Evolutionary conservation across 2,113 vertebrate genomes (phyloP).

Genomic region (Oxyruncus cristatus): DNA sequence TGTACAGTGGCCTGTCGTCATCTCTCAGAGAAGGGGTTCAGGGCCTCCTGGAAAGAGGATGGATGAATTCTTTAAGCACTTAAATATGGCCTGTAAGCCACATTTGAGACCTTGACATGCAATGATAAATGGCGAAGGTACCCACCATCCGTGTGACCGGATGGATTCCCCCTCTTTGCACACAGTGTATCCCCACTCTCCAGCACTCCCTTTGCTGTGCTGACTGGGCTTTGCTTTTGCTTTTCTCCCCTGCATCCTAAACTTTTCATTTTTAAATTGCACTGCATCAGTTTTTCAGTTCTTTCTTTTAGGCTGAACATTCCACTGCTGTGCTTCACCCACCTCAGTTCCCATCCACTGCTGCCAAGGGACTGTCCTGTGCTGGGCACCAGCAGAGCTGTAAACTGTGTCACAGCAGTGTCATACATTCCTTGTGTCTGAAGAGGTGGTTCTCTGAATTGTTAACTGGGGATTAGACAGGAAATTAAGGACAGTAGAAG

Average conservation of each 20-base stretch:
- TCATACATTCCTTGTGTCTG: neutral
- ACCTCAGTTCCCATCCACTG: neutral
- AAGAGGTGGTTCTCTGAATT: neutral
- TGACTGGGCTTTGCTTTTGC: neutral
- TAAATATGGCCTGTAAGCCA: neutral
- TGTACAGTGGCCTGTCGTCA: fast-evolving
- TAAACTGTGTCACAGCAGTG: neutral
- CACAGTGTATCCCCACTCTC: too few relatives aligned
- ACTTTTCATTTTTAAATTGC: neutral
- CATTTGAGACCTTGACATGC: neutral
- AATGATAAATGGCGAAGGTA: neutral
- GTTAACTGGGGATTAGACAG: neutral
- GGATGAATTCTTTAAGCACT: neutral
- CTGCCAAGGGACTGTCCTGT: neutral
- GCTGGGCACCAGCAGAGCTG: neutral
- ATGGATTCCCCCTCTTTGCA: neutral
- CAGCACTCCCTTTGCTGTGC: neutral
- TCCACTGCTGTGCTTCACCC: neutral
- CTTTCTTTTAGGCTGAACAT: neutral
- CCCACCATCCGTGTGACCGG: neutral
- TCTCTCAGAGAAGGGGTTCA: neutral
- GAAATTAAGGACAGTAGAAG: neutral
- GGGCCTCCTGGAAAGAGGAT: neutral
- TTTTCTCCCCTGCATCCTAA: neutral
- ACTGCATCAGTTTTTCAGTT: neutral